Base-by-base conservation (phyloP, 2,113 vertebrate species). In the Oryzias javanicus region DNA sequence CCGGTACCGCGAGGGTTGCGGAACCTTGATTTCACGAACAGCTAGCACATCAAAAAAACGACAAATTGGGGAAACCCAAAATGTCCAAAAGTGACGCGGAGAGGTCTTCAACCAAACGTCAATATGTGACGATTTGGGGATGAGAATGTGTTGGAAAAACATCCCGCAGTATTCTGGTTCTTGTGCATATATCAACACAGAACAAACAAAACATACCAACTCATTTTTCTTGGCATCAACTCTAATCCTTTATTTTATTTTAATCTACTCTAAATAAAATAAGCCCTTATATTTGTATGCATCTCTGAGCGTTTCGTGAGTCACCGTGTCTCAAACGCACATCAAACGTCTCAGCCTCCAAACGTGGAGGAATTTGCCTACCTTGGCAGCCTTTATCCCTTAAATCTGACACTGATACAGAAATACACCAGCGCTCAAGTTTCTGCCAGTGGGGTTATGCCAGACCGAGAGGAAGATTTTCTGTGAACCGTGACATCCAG, bases 401-500 rank as follows among this genome's bases (percentile, higher is more conserved):
- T 76, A 74, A 82, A 85, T 76, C 76, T 46, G 60, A 81, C 79
- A 74, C 56, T 76, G 77, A 78, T 77, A 70, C 84, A 85, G 77
- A 82, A 86, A 86, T 79, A 83, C 73, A 74, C 71, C 71, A 59
- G 22, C 44, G 60, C 74, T 62, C 66, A 69, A 82, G 73, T 70
- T 35, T 74, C 72, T 78, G 80, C 72, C 78, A 70, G 62, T 76
- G 71, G 65, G 80, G 81, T 77, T 76, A 72, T 67, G 74, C 76
- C 77, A 76, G 64, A 78, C 67, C 76, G 71, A 3, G 64, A 78
- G 74, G 73, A 84, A 64, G 67, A 74, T 72, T 76, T 72, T 84
- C 69, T 79, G 79, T 79, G 83, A 86, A 86, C 83, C 74, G 56
- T 86, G 83, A 84, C 86, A 80, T 79, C 70, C 78, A 81, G 83